Evolutionary conservation across 1,140 invertebrate genomes (phyloP), one percentile per base, ranked within the genome.

Genomic region (Thaumetopoea pityocampa): DNA sequence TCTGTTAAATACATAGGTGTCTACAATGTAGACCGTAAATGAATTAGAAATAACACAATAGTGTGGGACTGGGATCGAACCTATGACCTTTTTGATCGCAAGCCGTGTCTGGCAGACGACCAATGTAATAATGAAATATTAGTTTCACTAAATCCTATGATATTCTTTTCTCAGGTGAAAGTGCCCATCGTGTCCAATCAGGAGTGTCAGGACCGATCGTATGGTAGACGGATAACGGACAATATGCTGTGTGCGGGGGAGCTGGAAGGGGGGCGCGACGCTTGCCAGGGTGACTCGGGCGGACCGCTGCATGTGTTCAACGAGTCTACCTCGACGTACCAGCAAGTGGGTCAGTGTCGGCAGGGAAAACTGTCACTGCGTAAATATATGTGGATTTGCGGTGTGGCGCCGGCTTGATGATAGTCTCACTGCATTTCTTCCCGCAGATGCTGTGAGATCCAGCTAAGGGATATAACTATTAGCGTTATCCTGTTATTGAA

Each of bases 191-290:
- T 93, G 30, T 90, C 92, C 0, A 93, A 93, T 48, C 68, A 69
- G 1, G 90, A 92, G 2, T 94, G 92, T 64, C 87, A 87, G 4
- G 84, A 88, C 23, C 90, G 88, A 2, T 89, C 86, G 20, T 94
- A 94, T 66, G 89, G 89, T 9, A 85, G 83, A 2, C 88, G 89
- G 35, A 94, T 96, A 41, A 94, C 93, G 0, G 92, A 94, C 7
- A 95, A 93, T 61, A 96, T 96, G 94, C 43, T 96, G 16, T 96
- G 94, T 66, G 94, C 94, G 4, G 94, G 94, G 2, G 91, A 89
- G 55, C 70, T 88, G 2, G 86, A 93, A 20, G 94, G 94, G 0
- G 80, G 85, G 2, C 87, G 84, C 9, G 90, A 90, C 69, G 87
- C 89, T 0, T 90, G 89, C 50, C 89, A 90, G 64, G 90, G 82